Conservation (phyloP, 2,113 vertebrate genomes). For the Connochaetes taurinus region DNA sequence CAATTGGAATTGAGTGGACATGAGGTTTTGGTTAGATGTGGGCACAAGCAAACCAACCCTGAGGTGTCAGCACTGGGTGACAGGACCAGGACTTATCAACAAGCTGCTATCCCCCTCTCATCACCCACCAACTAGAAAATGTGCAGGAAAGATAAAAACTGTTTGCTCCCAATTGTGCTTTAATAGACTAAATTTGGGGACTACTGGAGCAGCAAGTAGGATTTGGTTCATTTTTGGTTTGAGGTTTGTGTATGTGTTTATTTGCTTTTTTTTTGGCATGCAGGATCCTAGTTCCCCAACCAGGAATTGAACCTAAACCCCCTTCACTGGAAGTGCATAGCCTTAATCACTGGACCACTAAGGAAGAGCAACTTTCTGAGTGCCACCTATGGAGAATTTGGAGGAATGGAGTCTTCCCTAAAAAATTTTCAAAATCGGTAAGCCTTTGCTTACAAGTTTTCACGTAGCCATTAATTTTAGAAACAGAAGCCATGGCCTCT, state of each 20-base stretch:
- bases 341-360: background rate
- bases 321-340: background rate
- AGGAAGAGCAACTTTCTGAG: slow-evolving; percentile 54
- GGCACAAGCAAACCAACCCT: background rate
- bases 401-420: background rate
- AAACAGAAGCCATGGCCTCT: slow-evolving; percentile 30
- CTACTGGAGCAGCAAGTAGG: background rate
- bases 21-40: background rate
- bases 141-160: background rate
- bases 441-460: slow-evolving; percentile 60
- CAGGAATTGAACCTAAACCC: background rate
- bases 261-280: slow-evolving; percentile 8
- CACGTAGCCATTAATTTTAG: slow-evolving; percentile 39
- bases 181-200: background rate
- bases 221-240: background rate
- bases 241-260: background rate
- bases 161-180: background rate
- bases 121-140: background rate
- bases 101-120: background rate
- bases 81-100: accelerated
- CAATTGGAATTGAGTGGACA: background rate
- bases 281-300: background rate
- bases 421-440: slow-evolving; percentile 54
- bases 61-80: background rate
- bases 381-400: background rate